Conservation (phyloP, 2,113 vertebrate species). For the Dasyprocta punctata region DNA sequence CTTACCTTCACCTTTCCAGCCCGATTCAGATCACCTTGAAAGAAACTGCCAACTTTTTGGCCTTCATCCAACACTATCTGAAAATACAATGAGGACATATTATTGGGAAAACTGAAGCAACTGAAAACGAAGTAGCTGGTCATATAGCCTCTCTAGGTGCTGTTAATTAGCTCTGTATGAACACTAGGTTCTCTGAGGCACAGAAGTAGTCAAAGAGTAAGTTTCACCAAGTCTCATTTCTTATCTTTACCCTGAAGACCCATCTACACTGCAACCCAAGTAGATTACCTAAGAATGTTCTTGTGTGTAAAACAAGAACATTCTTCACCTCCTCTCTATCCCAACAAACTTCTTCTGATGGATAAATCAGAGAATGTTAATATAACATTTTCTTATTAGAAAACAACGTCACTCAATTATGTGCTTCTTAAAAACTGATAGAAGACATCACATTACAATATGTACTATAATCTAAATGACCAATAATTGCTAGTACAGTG, state of each 20-base stretch:
- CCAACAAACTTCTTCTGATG: neutral
- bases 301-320: neutral
- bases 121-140: neutral
- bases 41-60: conserved; percentile 75
- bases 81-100: conserved; percentile 37
- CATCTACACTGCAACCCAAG: neutral
- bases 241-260: neutral
- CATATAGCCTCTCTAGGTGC: neutral
- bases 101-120: conserved; percentile 58
- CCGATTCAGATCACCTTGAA: conserved; percentile 69
- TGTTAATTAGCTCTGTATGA: neutral
- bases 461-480: neutral
- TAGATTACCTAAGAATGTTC: neutral
- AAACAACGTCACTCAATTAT: neutral
- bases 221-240: neutral
- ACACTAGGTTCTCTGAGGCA: neutral
- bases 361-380: neutral
- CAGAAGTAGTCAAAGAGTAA: neutral
- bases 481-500: neutral
- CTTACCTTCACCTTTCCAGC: conserved; percentile 82
- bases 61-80: conserved; percentile 78
- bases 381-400: neutral
- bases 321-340: neutral
- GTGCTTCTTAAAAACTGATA: neutral
- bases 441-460: neutral